Conservation (phyloP, 2,113 vertebrate species). For the Anser brachyrhynchus region DNA sequence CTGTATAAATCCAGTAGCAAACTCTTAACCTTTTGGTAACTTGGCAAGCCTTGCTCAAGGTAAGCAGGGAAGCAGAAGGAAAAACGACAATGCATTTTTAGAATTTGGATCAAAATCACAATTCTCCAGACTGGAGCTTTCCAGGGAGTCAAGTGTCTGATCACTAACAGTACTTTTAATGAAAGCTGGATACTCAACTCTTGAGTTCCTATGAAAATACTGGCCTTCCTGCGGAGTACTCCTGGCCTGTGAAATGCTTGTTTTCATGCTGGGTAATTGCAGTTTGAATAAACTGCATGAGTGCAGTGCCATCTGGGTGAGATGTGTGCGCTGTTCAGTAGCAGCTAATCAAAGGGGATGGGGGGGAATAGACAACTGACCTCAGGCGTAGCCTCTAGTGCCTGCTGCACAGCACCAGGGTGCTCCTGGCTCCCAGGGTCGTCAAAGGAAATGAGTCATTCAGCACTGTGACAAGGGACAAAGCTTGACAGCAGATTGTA, state of each 20-base stretch:
- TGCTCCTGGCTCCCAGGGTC: background rate
- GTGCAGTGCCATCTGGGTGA: background rate
- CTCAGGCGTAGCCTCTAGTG: background rate
- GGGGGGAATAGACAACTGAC: background rate
- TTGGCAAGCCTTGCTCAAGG: constrained; percentile 51
- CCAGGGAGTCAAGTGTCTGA: background rate
- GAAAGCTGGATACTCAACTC: background rate
- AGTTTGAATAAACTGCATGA: background rate
- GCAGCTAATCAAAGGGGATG: background rate
- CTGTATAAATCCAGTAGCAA: constrained; percentile 65
- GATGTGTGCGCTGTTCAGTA: background rate
- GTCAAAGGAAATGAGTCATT: background rate
- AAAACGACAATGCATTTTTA: background rate
- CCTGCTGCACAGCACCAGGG: accelerated
- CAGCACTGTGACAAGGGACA: background rate
- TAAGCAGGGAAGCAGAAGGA: constrained; percentile 59
- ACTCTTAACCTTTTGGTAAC: constrained; percentile 54
- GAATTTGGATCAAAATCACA: background rate
- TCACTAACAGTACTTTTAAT: background rate
- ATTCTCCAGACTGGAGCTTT: background rate
- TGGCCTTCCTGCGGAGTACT: background rate
- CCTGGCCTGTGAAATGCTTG: background rate
- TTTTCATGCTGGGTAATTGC: background rate
- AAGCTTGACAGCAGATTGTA: background rate
- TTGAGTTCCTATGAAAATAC: background rate